Percentiles rank a stretch among this genome's conserved stretches.
Evolutionary conservation across 2,113 vertebrate species (phyloP).

Genomic region (Vulpes lagopus): DNA sequence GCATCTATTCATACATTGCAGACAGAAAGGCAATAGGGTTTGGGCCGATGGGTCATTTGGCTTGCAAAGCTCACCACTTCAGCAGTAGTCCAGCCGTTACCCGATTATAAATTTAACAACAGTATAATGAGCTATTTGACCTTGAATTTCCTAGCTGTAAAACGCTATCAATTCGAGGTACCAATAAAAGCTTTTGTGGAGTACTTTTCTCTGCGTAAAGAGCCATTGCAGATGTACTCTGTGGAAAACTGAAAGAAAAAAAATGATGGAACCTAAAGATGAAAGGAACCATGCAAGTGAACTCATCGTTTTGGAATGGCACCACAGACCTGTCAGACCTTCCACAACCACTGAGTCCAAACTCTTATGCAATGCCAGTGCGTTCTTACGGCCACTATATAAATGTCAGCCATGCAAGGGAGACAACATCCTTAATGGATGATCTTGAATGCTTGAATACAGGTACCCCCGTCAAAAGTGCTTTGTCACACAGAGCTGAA

Average conservation of each 20-base stretch:
- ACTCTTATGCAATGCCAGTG: not conserved
- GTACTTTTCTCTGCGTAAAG: not conserved
- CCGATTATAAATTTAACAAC: conserved; percentile 18
- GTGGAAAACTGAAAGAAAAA: not conserved
- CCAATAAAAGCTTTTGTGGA: conserved; percentile 38
- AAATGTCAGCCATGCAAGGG: not conserved
- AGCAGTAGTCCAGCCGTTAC: not conserved
- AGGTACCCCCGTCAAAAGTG: not conserved
- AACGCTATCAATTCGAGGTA: conserved; percentile 4
- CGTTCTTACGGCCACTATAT: not conserved
- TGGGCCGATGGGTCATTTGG: not conserved
- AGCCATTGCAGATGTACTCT: conserved; percentile 8
- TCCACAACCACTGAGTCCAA: not conserved
- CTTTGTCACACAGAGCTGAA: conserved; percentile 1
- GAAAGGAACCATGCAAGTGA: not conserved
- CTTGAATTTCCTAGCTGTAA: conserved; percentile 49
- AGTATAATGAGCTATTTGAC: conserved; percentile 53
- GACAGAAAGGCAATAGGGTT: not conserved
- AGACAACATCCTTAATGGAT: not conserved
- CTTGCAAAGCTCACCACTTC: not conserved
- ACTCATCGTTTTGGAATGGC: not conserved
- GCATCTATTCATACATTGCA: not conserved
- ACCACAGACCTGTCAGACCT: not conserved
- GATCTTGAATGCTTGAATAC: not conserved
- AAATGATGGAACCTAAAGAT: not conserved